Evolutionary conservation across 2,113 vertebrate species (phyloP), one percentile per base, ranked within the genome.

Genomic region (Myxocyprinus asiaticus): DNA sequence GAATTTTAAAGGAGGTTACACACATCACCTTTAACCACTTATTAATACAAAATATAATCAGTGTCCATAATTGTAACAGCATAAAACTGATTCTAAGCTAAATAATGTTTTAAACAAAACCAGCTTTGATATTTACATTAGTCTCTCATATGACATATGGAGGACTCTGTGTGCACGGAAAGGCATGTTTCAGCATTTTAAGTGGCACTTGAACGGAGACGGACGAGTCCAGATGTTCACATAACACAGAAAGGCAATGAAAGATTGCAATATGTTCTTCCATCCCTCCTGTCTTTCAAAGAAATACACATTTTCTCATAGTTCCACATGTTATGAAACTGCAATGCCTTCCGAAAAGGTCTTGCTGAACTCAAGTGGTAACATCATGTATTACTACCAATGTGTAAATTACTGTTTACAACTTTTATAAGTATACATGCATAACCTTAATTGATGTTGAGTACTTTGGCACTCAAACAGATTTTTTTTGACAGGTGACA

Each of bases 181-280:
- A 72, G 55, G 43, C 55, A 73, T 9, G 9, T 73, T 73, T 73
- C 43, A 15, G 78, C 69, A 82, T 67, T 48, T 47, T 66, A 80
- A 42, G 64, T 71, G 56, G 59, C 67, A 64, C 55, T 71, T 65
- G 64, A 58, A 73, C 59, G 55, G 50, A 61, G 66, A 78, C 55
- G 22, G 76, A 78, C 11, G 64, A 61, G 44, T 61, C 53, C 80
- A 78, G 75, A 65, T 50, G 76, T 58, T 73, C 69, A 77, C 56
- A 77, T 45, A 58, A 65, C 48, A 71, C 9, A 17, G 51, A 62
- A 62, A 69, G 56, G 50, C 68, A 7, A 56, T 58, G 68, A 77
- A 15, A 77, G 64, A 56, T 6, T 33, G 45, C 48, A 70, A 55
- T 33, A 81, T 81, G 74, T 67, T 71, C 48, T 58, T 56, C 56